Conservation (phyloP, 2,888 invertebrate species). For the Nephrocerus scutellatus region DNA sequence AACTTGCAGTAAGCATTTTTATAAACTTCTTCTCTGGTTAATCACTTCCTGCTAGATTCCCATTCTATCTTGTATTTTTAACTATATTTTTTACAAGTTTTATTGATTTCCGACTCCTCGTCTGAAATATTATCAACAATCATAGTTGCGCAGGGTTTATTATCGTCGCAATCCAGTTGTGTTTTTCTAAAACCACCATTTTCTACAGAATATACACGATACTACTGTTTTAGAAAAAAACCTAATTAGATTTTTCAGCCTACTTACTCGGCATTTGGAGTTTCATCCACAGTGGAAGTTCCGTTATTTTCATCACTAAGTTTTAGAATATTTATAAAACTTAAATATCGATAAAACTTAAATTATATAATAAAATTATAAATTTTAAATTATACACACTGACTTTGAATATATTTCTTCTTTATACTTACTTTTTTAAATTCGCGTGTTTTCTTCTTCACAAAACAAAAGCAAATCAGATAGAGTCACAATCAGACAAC, state of each 20-base stretch:
- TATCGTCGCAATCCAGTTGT: neutral
- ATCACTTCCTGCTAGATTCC: slow-evolving; percentile 2
- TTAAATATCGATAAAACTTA: neutral
- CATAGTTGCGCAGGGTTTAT: slow-evolving; percentile 1
- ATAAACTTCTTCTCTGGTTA: neutral
- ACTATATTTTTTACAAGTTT: neutral
- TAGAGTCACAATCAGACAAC: neutral
- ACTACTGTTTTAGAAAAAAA: neutral
- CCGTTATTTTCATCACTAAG: neutral
- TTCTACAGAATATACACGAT: too few relatives aligned
- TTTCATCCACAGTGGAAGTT: slow-evolving; percentile 3
- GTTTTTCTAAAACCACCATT: slow-evolving; percentile 4
- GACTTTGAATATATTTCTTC: neutral
- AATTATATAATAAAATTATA: too few relatives aligned
- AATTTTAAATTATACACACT: slow-evolving; percentile 3
- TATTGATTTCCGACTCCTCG: slow-evolving; percentile 1
- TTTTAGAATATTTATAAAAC: neutral
- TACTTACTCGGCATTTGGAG: too few relatives aligned
- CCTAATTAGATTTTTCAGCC: neutral
- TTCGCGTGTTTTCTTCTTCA: neutral
- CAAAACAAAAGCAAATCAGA: slow-evolving; percentile 1
- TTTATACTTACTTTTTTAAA: neutral
- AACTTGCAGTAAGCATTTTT: slow-evolving; percentile 3
- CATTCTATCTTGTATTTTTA: slow-evolving; percentile 7
- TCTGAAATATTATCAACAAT: slow-evolving; percentile 1